phyloP scores from a whole-genome alignment of 2,113 vertebrate genomes.

The Cacatua alba region DNA sequence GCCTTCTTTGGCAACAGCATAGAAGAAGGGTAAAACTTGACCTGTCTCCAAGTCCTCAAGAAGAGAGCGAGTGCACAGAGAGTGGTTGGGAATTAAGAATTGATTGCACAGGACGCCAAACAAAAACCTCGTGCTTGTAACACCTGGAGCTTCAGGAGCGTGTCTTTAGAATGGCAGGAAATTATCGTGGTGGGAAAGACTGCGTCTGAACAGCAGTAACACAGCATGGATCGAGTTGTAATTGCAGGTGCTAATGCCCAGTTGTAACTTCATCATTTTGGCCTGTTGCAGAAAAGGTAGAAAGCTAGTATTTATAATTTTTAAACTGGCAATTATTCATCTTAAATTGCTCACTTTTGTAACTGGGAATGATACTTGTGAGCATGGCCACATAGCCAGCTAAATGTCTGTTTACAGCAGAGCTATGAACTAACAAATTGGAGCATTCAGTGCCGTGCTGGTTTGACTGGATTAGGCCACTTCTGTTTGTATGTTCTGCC shows the following conservation, averaged over 20 bases:
- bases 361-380: not conserved
- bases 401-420: not conserved
- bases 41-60: not conserved
- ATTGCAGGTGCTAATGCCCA: not conserved
- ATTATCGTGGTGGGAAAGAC: not conserved
- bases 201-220: not conserved
- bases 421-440: not conserved
- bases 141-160: not conserved
- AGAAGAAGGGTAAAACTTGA: not conserved
- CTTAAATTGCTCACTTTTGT: not conserved
- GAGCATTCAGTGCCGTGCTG: not conserved
- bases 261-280: not conserved
- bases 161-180: not conserved
- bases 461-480: not conserved
- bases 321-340: not conserved
- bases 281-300: not conserved
- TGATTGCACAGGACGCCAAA: not conserved
- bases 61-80: not conserved
- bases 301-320: not conserved
- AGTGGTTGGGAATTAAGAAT: not conserved
- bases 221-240: not conserved
- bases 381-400: accelerated
- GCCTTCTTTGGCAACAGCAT: not conserved
- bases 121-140: not conserved
- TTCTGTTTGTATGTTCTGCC: not conserved